Base-by-base conservation (phyloP, 2,113 vertebrate species). In the Bagarius yarrelli region DNA sequence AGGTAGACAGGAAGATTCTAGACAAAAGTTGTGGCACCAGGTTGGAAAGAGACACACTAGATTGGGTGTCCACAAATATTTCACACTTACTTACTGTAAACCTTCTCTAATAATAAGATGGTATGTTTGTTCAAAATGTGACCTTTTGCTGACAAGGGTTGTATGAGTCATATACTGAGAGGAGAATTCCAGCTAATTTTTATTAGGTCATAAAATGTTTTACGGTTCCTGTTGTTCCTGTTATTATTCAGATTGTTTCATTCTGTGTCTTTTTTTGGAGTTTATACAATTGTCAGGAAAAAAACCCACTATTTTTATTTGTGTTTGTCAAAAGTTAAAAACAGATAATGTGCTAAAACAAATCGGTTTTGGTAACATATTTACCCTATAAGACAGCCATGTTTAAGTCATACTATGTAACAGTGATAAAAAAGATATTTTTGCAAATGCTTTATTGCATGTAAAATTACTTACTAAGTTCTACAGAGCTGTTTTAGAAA, bases 201-300 rank as follows among this genome's bases (percentile, higher is more conserved):
- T 73, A 73, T 55, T 55, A 73, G 19, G 70, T 34, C 27, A 55
- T 55, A 73, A 73, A 55, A 23, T 21, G 27, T 32, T 72, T 72
- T 72, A 72, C 30, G 52, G 27, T 72, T 55, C 69, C 69, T 71
- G 69, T 71, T 71, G n/a, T 72, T 52, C 50, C 50, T 53, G 47
- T 72, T 72, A 71, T 71, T 72, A 32, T 72, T 53, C 27, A 32
- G 50, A 72, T 72, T 55, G 27, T 53, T 72, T 72, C 50, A 72
- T 32, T 72, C 70, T 72, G 70, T 72, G 47, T 50, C 40, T n/a
- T 27, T 30, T 70, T 67, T 70, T 32, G 27, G 67, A 3, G 40
- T 21, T 36, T 44, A 44, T 55, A 32, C 27, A 53, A 72, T 32
- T 55, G 27, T 55, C 18, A 53, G 50, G 52, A 72, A 70, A 72